Base-by-base conservation (phyloP, 2,113 vertebrate species). In the Hypanus sabinus region DNA sequence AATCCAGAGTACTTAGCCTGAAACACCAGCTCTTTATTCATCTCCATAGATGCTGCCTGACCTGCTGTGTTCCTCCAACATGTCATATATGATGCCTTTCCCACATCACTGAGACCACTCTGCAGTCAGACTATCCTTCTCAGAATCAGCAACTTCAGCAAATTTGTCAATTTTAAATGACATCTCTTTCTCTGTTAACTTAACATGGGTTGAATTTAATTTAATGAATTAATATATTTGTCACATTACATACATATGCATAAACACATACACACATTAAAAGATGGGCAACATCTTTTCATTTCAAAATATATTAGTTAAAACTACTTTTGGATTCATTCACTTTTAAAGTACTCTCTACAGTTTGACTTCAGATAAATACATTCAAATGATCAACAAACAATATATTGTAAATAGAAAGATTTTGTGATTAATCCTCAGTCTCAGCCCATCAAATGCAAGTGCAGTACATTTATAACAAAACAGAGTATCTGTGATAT, bases 401-500 rank as follows among this genome's bases (percentile, higher is more conserved):
- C 46, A 73, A 75, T 75, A 75, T 73, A 27, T 46, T 93, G 70
- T 12, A 73, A 93, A 93, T 70, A 71, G 33, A 70, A 70, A 92
- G 88, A 36, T 92, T 70, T 92, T 83, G 20, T 70, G 16, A 92
- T 92, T 36, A 38, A 38, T 55, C 46, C 70, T 93, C 70, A 30
- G 33, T 75, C 33, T 55, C 70, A 30, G 90, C 90, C 68, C 65
- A 92, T 92, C 68, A 91, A 20, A 36, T 92, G 18, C 68, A 93
- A 55, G 36, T 73, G 73, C 68, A 73, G 22, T 60, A 87, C 83
- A 87, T 87, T 71, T 93, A 73, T 73, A 93, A 93, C 33, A 46
- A 46, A 46, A 93, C 68, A 73, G 22, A 30, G 22, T 55, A 33
- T 30, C 68, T 93, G 36, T 6, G 68, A 75, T 75, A 93, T 33